Base-by-base conservation (phyloP, 2,888 invertebrate genomes). In the Nesidiocoris tenuis region DNA sequence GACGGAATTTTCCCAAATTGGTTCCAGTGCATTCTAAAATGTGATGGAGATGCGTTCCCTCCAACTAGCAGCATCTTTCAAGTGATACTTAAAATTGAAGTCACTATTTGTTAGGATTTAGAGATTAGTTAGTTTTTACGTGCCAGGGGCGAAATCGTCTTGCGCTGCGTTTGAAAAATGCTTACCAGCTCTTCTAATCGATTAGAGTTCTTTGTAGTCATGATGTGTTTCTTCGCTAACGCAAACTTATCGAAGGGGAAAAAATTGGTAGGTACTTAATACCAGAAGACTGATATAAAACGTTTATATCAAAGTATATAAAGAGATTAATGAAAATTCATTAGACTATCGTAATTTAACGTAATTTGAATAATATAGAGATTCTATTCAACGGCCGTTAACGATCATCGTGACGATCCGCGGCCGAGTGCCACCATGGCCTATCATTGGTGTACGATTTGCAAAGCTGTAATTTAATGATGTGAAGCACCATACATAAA, bases 201-300 rank as follows among this genome's bases (percentile, higher is more conserved):
- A 67, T 19, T 56, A 12, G 39, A 39, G 39, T 39, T 39, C n/a
- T 39, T 39, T 39, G 12, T 39, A 39, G 39, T 39, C 39, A 39
- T 39, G 39, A 39, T 39, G 12, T 12, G 39, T 39, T 39, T n/a
- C n/a, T n/a, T 39, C 3, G 39, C 39, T 39, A 39, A 39, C 3
- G 12, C 12, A 12, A 39, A 39, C 39, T 3, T 65, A 9, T 67
- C 21, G n/a, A 25, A 65, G 19, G 55, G 21, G 22, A 67, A 56
- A 67, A 24, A 24, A 9, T 65, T 65, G n/a, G 16, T 65, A 67
- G 56, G 67, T 67, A 67, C 67, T 67, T 67, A 67, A 67, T 56
- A 56, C 56, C 67, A 67, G 67, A 67, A 67, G 67, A 67, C 67
- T 67, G 67, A 67, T 66, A n/a, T 66, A 66, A 19, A 67, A 54